phyloP scores from a whole-genome alignment of 1,140 invertebrate species.

The Acromyrmex echinatior region DNA sequence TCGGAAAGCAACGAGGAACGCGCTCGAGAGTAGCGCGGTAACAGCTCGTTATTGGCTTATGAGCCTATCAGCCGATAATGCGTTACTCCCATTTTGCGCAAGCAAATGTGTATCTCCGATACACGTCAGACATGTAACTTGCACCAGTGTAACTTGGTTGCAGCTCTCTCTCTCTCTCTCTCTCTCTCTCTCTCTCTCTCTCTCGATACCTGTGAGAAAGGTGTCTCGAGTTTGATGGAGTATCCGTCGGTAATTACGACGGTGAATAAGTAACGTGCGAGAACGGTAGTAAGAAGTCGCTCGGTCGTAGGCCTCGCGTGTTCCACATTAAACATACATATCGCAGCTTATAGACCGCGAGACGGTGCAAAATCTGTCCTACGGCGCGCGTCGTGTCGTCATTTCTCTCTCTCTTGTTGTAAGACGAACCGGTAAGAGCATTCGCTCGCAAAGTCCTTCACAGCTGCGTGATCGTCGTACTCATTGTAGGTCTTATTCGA shows the following conservation, averaged over 20 bases:
- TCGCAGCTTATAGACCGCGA: slow-evolving; percentile 58
- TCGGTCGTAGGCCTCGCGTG: slow-evolving; percentile 80
- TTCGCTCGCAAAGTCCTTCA: slow-evolving; percentile 29
- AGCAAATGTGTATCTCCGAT: not conserved
- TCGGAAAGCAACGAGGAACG: not conserved
- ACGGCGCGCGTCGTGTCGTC: not conserved
- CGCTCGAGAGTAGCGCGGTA: not conserved
- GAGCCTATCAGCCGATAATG: slow-evolving; percentile 24
- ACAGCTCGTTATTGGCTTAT: slow-evolving; percentile 28
- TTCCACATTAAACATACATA: slow-evolving; percentile 80
- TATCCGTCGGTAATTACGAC: slow-evolving; percentile 73
- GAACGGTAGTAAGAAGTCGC: slow-evolving; percentile 77
- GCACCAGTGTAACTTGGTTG: not conserved
- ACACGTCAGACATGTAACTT: slow-evolving; percentile 22
- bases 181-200: no score
- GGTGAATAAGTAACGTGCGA: slow-evolving; percentile 80
- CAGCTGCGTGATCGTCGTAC: slow-evolving; percentile 1
- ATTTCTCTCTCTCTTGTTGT: slow-evolving; percentile 17
- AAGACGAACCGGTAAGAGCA: slow-evolving; percentile 21
- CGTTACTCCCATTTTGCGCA: slow-evolving; percentile 27
- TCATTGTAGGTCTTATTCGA: slow-evolving; percentile 43
- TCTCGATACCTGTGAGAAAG: slow-evolving; percentile 49
- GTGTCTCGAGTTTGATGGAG: slow-evolving; percentile 73
- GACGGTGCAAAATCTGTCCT: slow-evolving; percentile 53
- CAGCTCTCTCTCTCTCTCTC: no score